A percentile compares a stretch with the other conserved stretches of the same genome.
Conservation (phyloP, 2,797 vertebrate genomes). For the Heteromormyrus szaboi region DNA sequence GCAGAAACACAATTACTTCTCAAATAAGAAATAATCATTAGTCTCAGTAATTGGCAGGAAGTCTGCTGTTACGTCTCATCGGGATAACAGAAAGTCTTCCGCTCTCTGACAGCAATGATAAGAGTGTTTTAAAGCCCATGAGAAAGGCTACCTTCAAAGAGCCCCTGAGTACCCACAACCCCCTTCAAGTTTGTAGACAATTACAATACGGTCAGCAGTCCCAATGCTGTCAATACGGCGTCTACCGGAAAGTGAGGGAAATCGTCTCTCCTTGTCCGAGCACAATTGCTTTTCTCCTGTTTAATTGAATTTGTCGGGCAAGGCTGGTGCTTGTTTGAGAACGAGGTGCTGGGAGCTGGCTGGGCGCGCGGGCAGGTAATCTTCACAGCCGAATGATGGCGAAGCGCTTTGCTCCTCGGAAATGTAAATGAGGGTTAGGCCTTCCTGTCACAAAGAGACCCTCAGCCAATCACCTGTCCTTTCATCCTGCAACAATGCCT, state of each 20-base stretch:
- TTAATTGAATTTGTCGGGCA: constrained; percentile 19
- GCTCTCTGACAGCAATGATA: background rate
- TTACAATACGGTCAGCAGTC: background rate
- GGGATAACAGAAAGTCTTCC: background rate
- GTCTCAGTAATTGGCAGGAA: background rate
- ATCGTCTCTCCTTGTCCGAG: constrained; percentile 8
- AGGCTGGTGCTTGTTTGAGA: constrained; percentile 30
- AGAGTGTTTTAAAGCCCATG: background rate
- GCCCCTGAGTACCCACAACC: background rate
- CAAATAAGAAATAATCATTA: constrained; percentile 13
- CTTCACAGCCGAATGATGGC: constrained; percentile 29
- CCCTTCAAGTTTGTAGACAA: background rate
- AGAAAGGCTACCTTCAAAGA: background rate
- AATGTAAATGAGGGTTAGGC: constrained; percentile 33
- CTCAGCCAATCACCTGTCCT: constrained; percentile 17
- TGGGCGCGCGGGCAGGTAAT: constrained; percentile 25
- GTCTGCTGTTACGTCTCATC: background rate
- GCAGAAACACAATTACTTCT: background rate
- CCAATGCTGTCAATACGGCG: background rate
- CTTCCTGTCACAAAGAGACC: constrained; percentile 1
- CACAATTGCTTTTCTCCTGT: constrained; percentile 9
- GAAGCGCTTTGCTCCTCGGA: constrained; percentile 28
- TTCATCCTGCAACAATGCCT: constrained; percentile 26
- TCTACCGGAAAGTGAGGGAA: background rate
- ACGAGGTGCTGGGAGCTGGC: constrained; percentile 21